These are phyloP conservation scores for Calameuta idolon DNA, from an alignment of 2,888 invertebrate species.

Conservation along the genomic window DNA sequence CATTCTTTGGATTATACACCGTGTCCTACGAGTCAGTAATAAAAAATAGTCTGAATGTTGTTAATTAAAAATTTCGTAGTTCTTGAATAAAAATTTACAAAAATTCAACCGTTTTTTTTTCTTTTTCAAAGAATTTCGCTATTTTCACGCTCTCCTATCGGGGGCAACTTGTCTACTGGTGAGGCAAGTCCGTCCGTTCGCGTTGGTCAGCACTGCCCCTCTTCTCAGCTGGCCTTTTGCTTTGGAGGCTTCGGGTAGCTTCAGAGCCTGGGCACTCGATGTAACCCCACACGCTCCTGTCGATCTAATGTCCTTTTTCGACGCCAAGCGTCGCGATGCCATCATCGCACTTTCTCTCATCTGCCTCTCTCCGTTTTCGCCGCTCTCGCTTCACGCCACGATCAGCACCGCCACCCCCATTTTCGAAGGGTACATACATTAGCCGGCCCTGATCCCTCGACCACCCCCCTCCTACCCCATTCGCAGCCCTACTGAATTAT, in stretches of 20 bases:
- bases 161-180: slow-evolving; percentile 62
- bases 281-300: slow-evolving; percentile 7
- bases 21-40: too few relatives aligned
- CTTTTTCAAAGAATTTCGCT: slow-evolving; percentile 14
- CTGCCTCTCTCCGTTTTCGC: slow-evolving; percentile 27
- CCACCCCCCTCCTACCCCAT: slow-evolving; percentile 12
- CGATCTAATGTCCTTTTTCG: slow-evolving; percentile 7
- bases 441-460: slow-evolving; percentile 55
- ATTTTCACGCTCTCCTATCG: slow-evolving; percentile 51
- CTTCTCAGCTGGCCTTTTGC: slow-evolving; percentile 49
- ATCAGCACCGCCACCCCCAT: slow-evolving; percentile 28
- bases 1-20: too few relatives aligned
- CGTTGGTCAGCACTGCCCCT: slow-evolving; percentile 61
- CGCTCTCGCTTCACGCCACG: slow-evolving; percentile 26
- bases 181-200: slow-evolving; percentile 55
- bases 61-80: too few relatives aligned
- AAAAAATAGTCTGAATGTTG: too few relatives aligned
- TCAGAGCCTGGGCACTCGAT: neutral
- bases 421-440: slow-evolving; percentile 63
- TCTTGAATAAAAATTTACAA: too few relatives aligned
- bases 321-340: slow-evolving; percentile 6
- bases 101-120: neutral
- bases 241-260: slow-evolving; percentile 15
- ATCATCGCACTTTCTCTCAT: slow-evolving; percentile 23
- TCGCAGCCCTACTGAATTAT: slow-evolving; percentile 51